Conservation (phyloP, 2,888 invertebrate genomes). For the Erynnis tages region DNA sequence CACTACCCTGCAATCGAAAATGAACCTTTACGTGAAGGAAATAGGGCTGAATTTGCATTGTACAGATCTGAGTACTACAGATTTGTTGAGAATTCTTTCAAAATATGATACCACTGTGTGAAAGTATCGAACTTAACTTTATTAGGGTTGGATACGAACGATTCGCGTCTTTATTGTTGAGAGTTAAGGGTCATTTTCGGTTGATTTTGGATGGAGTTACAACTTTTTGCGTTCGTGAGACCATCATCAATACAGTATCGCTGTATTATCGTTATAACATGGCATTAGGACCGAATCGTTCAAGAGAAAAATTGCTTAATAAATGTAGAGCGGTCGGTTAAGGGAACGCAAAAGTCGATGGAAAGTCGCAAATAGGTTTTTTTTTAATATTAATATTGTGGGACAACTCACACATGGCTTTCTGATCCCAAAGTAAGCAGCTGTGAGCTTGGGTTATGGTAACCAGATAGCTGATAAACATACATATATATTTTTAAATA, state of each 20-base stretch:
- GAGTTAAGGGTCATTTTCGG: conserved; percentile 33
- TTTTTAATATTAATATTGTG: too few species aligned
- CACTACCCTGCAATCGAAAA: background rate
- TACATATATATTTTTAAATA: too few species aligned
- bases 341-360: conserved; percentile 1
- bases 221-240: conserved; percentile 38
- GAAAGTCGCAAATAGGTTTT: background rate
- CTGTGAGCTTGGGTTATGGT: too few species aligned
- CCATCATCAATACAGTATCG: conserved; percentile 71
- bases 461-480: too few species aligned
- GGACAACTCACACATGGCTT: too few species aligned
- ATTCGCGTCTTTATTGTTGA: conserved; percentile 27
- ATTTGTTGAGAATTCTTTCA: background rate
- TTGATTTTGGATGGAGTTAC: conserved; percentile 31
- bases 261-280: conserved; percentile 70
- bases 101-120: conserved; percentile 70
- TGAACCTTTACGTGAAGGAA: accelerated
- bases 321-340: conserved; percentile 47
- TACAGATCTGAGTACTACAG: background rate
- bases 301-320: conserved; percentile 77
- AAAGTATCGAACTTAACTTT: conserved; percentile 72
- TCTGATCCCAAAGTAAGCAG: too few species aligned
- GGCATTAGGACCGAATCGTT: conserved; percentile 71
- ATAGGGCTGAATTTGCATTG: conserved; percentile 31
- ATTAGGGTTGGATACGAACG: conserved; percentile 44